Evolutionary conservation across 2,113 vertebrate species (phyloP).

Genomic region (Melanerpes formicivorus): DNA sequence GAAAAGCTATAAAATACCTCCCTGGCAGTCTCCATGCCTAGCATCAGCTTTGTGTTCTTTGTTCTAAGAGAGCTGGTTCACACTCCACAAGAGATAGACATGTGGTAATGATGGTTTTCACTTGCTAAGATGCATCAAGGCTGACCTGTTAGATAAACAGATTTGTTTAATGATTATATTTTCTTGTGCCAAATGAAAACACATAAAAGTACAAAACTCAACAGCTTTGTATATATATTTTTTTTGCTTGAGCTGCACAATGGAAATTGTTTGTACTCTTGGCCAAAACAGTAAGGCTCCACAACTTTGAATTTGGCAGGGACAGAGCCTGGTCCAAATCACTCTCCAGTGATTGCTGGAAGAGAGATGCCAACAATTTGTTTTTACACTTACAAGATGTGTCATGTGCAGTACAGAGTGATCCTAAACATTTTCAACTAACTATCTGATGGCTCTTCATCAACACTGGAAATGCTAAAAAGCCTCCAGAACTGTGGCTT

Average conservation of each 20-base stretch:
- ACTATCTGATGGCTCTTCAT: not conserved
- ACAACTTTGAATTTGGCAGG: conserved; percentile 51
- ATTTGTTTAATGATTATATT: conserved; percentile 32
- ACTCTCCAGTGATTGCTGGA: conserved; percentile 18
- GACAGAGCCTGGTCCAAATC: not conserved
- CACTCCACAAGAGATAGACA: not conserved
- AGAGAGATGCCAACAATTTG: conserved; percentile 20
- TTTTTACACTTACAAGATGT: conserved; percentile 13
- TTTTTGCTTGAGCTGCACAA: conserved; percentile 61
- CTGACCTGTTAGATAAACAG: conserved; percentile 2
- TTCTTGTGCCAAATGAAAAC: conserved; percentile 34
- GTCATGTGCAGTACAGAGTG: not conserved
- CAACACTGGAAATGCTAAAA: not conserved
- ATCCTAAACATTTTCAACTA: not conserved
- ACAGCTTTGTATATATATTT: not conserved
- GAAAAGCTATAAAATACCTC: conserved; percentile 16
- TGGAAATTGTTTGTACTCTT: conserved; percentile 76
- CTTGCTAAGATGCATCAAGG: conserved; percentile 20
- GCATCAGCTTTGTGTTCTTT: conserved; percentile 17
- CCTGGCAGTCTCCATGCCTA: not conserved
- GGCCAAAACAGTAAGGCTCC: conserved; percentile 71
- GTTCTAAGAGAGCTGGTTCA: not conserved
- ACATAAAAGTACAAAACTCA: conserved; percentile 31
- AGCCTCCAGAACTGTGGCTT: not conserved
- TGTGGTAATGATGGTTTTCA: not conserved